Conservation (phyloP, 2,113 vertebrate species). For the Apeltes quadracus region DNA sequence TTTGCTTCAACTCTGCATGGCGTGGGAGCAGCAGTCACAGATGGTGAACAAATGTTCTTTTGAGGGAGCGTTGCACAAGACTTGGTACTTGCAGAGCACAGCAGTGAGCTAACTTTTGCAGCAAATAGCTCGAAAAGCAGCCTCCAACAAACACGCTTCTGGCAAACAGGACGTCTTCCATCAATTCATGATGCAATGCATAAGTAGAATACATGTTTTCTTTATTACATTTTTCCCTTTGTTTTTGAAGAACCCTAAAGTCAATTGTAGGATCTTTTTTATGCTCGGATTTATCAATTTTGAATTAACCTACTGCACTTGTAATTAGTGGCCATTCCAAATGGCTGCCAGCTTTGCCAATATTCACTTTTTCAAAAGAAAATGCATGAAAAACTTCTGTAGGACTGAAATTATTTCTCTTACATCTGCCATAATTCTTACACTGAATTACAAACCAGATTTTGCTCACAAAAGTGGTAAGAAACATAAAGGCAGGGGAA, state of each 20-base stretch:
- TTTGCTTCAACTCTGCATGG: constrained; percentile 59
- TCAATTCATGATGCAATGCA: constrained; percentile 51
- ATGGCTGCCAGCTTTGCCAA: constrained; percentile 13
- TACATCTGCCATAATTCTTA: constrained; percentile 72
- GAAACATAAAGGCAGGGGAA: too few species aligned
- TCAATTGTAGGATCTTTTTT: not conserved
- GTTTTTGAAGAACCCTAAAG: constrained; percentile 28
- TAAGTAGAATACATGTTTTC: constrained; percentile 23
- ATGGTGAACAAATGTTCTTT: constrained; percentile 78
- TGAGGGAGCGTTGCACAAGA: constrained; percentile 69
- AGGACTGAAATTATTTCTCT: constrained; percentile 63
- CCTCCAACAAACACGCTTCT: constrained; percentile 43
- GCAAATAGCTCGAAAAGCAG: constrained; percentile 61
- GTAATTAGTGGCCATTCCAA: constrained; percentile 11
- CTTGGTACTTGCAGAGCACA: constrained; percentile 55
- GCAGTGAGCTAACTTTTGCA: constrained; percentile 60
- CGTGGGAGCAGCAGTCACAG: constrained; percentile 72
- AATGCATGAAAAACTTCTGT: constrained; percentile 38
- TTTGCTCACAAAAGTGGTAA: constrained; percentile 65
- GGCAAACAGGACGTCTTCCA: constrained; percentile 49
- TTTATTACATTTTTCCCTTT: constrained; percentile 47
- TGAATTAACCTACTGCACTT: constrained; percentile 11
- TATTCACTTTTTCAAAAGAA: constrained; percentile 25
- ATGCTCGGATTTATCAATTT: constrained; percentile 3
- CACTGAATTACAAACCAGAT: constrained; percentile 69